Evolutionary conservation across 2,797 vertebrate genomes (phyloP), one percentile per base, ranked within the genome.

Genomic region (Epinephelus malabaricus): DNA sequence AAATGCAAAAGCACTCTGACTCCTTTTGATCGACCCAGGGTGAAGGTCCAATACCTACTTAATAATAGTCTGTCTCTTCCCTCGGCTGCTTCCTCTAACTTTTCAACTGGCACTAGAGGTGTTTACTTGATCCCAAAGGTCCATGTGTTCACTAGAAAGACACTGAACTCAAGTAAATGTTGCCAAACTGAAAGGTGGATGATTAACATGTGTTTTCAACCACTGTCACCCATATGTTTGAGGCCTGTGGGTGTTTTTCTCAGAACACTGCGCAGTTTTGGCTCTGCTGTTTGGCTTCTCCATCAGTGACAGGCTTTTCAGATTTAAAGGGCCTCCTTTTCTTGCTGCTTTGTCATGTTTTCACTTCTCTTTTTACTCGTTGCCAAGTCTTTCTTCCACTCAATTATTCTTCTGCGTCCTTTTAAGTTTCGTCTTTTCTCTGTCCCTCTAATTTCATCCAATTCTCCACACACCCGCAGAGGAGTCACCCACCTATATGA

Each of bases 181-280:
- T 58, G 56, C 62, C 60, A 58, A 79, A 64, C 58, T 81, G 58
- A 62, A 83, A 87, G 67, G 60, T 81, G 59, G 86, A 86, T 65
- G 81, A 86, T 70, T 91, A 83, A 81, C 65, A 76, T 68, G 61
- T 76, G 72, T 76, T 87, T 66, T 82, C 66, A 77, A 75, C 58
- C 67, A 61, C 81, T 75, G 84, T 62, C 84, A 58, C 55, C 27
- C 77, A 79, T 69, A 61, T 79, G 84, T 79, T 79, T 56, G 46
- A 82, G 56, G 53, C 69, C 67, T 19, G 76, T 0, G 23, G 76
- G 71, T 40, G 55, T 67, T 73, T 82, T 87, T 83, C 83, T 84
- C 78, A 82, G 55, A 83, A 78, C 51, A 14, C 77, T 15, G 73
- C 68, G 38, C 47, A 62, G 46, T 63, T 84, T 69, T 85, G 79